phyloP scores from a whole-genome alignment of 2,888 invertebrate genomes.

The Plagodis pulveraria region DNA sequence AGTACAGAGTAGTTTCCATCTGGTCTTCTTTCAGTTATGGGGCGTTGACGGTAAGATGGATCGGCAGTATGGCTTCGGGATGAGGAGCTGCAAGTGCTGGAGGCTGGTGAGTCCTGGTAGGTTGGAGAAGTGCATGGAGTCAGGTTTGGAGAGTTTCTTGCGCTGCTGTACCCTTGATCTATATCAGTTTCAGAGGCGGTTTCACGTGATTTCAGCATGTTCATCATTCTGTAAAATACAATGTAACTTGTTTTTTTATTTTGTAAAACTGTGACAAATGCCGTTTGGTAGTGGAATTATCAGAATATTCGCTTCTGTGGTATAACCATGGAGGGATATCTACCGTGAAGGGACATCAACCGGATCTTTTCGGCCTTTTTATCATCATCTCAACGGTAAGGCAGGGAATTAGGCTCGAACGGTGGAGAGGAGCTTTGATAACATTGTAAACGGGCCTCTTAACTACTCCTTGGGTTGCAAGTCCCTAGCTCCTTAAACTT shows the following conservation, averaged over 20 bases:
- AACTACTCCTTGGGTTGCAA: no score
- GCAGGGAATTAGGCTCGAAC: no score
- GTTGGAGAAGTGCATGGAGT: slow-evolving; percentile 68
- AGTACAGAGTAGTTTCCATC: slow-evolving; percentile 53
- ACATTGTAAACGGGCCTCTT: no score
- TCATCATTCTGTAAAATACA: slow-evolving; percentile 71
- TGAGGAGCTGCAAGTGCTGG: slow-evolving; percentile 60
- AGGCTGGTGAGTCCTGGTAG: slow-evolving; percentile 60
- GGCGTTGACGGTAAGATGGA: slow-evolving; percentile 54
- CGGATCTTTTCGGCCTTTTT: slow-evolving; percentile 61
- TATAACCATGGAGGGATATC: slow-evolving; percentile 75
- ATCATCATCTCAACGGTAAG: slow-evolving; percentile 53
- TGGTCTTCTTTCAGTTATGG: slow-evolving; percentile 30
- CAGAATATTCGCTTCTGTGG: slow-evolving; percentile 71
- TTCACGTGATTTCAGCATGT: slow-evolving; percentile 69
- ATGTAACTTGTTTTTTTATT: background rate
- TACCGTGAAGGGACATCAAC: slow-evolving; percentile 68
- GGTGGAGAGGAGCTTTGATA: no score
- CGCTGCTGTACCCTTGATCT: slow-evolving; percentile 75
- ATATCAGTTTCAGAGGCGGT: slow-evolving; percentile 56
- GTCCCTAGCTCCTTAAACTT: no score
- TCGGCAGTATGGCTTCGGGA: slow-evolving; percentile 52
- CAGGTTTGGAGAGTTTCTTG: slow-evolving; percentile 66
- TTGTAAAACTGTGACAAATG: background rate
- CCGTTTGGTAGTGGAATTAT: slow-evolving; percentile 21